phyloP scores from a whole-genome alignment of 2,113 vertebrate species.

The Tragulus kanchil region DNA sequence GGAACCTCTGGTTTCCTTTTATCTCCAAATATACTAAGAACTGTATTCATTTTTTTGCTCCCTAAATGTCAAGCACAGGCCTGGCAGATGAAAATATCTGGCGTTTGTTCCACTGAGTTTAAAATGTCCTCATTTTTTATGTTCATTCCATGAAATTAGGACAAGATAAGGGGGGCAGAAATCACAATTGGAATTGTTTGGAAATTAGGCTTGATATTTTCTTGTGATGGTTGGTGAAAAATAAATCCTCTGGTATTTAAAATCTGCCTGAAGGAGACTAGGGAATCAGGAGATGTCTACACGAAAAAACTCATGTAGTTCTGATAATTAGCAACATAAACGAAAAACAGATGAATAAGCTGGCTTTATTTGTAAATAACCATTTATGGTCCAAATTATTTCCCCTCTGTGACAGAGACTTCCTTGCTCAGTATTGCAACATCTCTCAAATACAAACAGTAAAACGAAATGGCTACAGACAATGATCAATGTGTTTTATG shows the following conservation, averaged over 20 bases:
- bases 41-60: not conserved
- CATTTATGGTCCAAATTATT: conserved; percentile 59
- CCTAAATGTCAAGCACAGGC: not conserved
- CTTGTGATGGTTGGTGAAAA: conserved; percentile 52
- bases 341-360: conserved; percentile 61
- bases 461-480: conserved; percentile 47
- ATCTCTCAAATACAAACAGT: conserved; percentile 60
- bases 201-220: conserved; percentile 73
- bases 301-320: conserved; percentile 42
- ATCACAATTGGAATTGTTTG: conserved; percentile 43
- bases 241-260: conserved; percentile 54
- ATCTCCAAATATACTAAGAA: not conserved
- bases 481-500: conserved; percentile 47
- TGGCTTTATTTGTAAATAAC: conserved; percentile 76
- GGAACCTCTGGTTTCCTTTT: not conserved
- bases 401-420: conserved; percentile 43
- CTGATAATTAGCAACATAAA: conserved; percentile 65
- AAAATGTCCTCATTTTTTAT: conserved; percentile 47
- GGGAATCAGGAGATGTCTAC: conserved; percentile 29
- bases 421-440: conserved; percentile 52
- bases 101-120: conserved; percentile 35
- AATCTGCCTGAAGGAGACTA: conserved; percentile 38
- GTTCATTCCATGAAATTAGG: conserved; percentile 35
- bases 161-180: not conserved
- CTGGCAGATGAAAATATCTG: conserved; percentile 26